A percentile compares a stretch with the other conserved stretches of the same genome.
phyloP scores from a whole-genome alignment of 2,888 invertebrate genomes.

The Stramonita haemastoma region DNA sequence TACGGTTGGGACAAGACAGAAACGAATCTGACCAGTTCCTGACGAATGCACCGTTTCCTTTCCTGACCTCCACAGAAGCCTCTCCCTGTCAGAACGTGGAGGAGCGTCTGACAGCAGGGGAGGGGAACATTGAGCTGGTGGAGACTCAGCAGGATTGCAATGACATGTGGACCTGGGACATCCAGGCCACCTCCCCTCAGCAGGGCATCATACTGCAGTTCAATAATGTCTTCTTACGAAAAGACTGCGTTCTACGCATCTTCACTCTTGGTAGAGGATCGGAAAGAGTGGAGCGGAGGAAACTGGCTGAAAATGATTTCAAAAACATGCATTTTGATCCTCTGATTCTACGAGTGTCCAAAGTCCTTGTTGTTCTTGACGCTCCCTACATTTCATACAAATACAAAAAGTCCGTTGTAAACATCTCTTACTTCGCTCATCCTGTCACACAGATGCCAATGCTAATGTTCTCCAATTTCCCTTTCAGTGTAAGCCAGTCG shows the following conservation, averaged over 20 bases:
- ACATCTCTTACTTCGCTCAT: slow-evolving; percentile 18
- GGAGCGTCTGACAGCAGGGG: neutral
- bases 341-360: neutral
- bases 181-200: neutral
- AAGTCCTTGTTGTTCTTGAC: neutral
- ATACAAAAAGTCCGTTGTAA: neutral
- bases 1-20: neutral
- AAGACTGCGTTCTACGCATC: neutral
- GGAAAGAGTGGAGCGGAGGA: neutral
- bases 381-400: neutral
- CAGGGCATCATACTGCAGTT: slow-evolving; percentile 2
- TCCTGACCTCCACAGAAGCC: neutral
- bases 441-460: neutral
- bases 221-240: neutral
- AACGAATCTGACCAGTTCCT: neutral
- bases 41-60: neutral
- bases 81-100: neutral
- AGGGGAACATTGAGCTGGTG: neutral
- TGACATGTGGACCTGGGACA: neutral
- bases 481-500: neutral
- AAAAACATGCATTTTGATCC: neutral
- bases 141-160: neutral
- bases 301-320: neutral
- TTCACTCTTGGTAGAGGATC: neutral
- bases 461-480: neutral